A percentile compares a stretch with the other conserved stretches of the same genome.
These are phyloP conservation scores for Tineola bisselliella DNA, from an alignment of 2,888 invertebrate genomes.

Conservation along the genomic window DNA sequence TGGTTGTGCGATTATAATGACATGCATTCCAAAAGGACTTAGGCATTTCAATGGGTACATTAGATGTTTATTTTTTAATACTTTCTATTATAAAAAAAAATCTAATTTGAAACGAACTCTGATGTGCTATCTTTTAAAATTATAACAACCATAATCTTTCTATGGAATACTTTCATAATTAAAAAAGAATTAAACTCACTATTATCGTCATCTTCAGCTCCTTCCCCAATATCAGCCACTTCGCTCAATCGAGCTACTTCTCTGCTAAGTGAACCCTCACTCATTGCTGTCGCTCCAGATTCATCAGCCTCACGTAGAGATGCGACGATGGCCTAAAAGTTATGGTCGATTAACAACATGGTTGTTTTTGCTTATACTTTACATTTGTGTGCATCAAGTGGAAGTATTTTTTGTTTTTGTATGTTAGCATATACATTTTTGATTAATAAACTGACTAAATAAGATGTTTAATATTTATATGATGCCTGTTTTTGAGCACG, in stretches of 20 bases:
- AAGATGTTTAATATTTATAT: no score
- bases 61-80: no score
- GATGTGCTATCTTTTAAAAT: no score
- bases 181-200: slow-evolving; percentile 54
- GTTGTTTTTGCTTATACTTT: neutral
- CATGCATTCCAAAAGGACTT: no score
- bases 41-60: no score
- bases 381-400: neutral
- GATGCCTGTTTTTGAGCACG: no score
- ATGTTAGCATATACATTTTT: no score
- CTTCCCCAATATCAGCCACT: slow-evolving; percentile 75
- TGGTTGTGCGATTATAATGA: no score
- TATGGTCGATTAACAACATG: neutral
- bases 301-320: slow-evolving; percentile 75
- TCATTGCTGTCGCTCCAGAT: slow-evolving; percentile 50
- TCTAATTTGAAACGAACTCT: no score
- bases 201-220: slow-evolving; percentile 77
- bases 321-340: slow-evolving; percentile 61
- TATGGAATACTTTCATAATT: neutral
- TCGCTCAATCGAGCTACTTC: slow-evolving; percentile 78
- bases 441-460: no score
- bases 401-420: neutral
- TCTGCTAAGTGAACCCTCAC: slow-evolving; percentile 70
- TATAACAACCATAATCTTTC: neutral
- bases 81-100: no score